Base-by-base conservation (phyloP, 2,888 invertebrate species). In the Drosophila macrospina region DNA sequence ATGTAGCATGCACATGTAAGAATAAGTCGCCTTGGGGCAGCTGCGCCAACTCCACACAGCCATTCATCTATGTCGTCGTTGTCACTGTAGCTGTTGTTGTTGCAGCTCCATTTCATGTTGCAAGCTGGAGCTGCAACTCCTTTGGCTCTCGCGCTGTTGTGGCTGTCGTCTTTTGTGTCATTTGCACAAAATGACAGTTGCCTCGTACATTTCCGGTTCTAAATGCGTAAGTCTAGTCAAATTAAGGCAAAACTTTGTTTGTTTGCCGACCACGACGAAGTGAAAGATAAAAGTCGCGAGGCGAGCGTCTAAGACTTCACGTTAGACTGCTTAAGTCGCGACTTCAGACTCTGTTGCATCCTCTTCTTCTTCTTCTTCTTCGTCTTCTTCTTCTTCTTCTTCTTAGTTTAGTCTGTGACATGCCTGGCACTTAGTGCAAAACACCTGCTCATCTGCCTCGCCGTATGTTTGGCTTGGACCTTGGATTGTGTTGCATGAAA, bases 181-280 rank as follows among this genome's bases (percentile, higher is more conserved):
- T 82, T 82, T 88, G 88, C 88, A 86, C 86, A 84, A 80, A 84
- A 78, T 84, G 84, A 88, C 88, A 84, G 86, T 88, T 78, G 72
- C 61, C 65, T 69, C 63, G 66, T 75, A 83, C 88, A 83, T 88
- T 88, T 84, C 84, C 88, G 84, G 86, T 88, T 84, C 86, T 86
- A 88, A 84, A 84, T 84, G 84, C 84, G 88, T 88, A 88, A 86
- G 88, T 88, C 88, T 86, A 88, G 88, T 84, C 84, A 84, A 84
- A 84, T 84, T 84, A 84, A 83, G 88, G 83, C 86, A 70, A 68
- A 68, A 78, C 52, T 68, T 61, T 68, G 69, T 80, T 68, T n/a
- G n/a, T n/a, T 74, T 42, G 13, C 41, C 65, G 52, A 36, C 68
- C 51, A 44, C 52, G 47, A 26, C 42, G 13, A 66, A 77, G 56